Evolutionary conservation across 35 echinoderm and acorn worm species (phyloP), one percentile per base, ranked within the genome.

Genomic region (Acanthaster planci): DNA sequence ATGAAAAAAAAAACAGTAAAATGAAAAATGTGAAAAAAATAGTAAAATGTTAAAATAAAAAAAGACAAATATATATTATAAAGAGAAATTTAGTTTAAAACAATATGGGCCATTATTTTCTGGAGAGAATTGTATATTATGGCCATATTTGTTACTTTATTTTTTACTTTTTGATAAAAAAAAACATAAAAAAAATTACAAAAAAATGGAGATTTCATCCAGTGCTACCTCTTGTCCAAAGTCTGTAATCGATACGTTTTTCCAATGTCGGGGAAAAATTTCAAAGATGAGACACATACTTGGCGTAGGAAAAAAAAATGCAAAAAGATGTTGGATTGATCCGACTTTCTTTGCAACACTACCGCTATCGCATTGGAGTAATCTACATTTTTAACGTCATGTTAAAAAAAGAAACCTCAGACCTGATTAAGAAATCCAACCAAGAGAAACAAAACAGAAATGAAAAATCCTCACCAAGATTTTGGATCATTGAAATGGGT

Each of bases 141-240:
- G 56, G 53, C 31, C 82, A 89, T 89, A 89, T 89, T 89, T 89
- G 79, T 89, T 89, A 89, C 87, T 89, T 89, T 89, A 89, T 89
- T 89, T 89, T 89, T 89, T 89, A 89, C 87, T 89, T 89, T 83
- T 89, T 89, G 87, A 89, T 89, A 89, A 64, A 89, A 89, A 89
- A 88, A 80, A 77, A 77, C 52, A 39, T 34, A 89, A 77, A 82
- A 89, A 89, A 83, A 56, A 89, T 38, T 57, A 58, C 32, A 59
- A 80, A 72, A 83, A 83, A 83, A 22, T 83, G 52, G 56, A 59
- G 79, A 59, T 37, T 83, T 53, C 81, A 59, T 83, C 81, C 81
- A 58, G 81, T 58, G 53, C 81, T 83, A 83, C 81, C 81, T 83
- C 81, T 83, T 60, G 52, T 59, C 34, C 42, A 51, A 37, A 31